These are phyloP conservation scores for Cuniculus paca DNA, from an alignment of 2,797 vertebrate species.

Conservation along the genomic window DNA sequence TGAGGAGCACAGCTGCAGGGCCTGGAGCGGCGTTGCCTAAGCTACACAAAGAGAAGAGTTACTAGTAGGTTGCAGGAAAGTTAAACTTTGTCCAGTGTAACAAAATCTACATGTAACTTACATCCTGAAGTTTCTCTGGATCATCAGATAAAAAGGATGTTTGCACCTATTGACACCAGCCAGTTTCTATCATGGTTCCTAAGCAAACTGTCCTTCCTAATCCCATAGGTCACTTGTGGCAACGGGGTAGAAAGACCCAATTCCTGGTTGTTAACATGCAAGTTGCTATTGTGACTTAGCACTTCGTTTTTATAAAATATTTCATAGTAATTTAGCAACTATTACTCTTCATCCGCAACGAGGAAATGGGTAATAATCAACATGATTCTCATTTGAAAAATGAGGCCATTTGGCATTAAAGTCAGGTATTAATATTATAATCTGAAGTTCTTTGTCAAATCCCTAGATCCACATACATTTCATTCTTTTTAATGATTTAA, in stretches of 20 bases:
- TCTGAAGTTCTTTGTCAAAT: constrained; percentile 29
- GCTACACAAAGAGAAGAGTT: not conserved
- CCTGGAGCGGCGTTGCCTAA: fast-evolving
- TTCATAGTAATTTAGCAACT: not conserved
- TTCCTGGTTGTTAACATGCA: constrained; percentile 11
- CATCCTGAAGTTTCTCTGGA: not conserved
- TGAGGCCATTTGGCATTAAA: constrained; percentile 13
- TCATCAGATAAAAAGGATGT: not conserved
- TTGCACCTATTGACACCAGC: not conserved
- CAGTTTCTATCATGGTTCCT: not conserved
- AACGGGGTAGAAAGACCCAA: not conserved
- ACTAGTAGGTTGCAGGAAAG: not conserved
- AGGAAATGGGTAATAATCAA: not conserved
- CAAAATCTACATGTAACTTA: not conserved
- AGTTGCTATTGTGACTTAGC: constrained; percentile 3
- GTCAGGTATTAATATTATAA: constrained; percentile 28
- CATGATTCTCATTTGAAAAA: constrained; percentile 13
- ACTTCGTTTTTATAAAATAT: constrained; percentile 55
- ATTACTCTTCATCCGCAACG: not conserved
- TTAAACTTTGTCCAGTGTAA: not conserved
- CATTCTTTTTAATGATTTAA: constrained; percentile 21
- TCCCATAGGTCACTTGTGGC: not conserved
- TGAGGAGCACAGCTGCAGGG: not conserved
- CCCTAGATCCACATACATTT: not conserved
- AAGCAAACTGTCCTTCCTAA: not conserved